phyloP scores from a whole-genome alignment of 1,140 invertebrate species.

The Eumaeus atala region DNA sequence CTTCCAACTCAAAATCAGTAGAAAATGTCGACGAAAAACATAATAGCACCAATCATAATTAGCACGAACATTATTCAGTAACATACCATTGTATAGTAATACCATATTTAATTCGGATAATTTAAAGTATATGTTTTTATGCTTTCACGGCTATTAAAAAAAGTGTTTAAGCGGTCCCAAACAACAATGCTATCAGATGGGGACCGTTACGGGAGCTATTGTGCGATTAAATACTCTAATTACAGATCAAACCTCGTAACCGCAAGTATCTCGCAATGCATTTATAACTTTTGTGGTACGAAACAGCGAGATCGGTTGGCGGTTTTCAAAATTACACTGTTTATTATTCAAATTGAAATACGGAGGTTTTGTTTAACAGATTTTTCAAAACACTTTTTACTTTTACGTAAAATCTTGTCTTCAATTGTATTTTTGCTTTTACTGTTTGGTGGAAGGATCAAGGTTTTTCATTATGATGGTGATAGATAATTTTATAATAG shows the following conservation, averaged over 20 bases:
- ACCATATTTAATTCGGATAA: slow-evolving; percentile 30
- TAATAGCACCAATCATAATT: background rate
- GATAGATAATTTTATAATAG: no score
- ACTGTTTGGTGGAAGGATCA: no score
- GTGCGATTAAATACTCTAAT: slow-evolving; percentile 63
- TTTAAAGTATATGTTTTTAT: slow-evolving; percentile 37
- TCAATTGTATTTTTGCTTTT: no score
- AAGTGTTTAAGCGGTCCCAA: slow-evolving; percentile 36
- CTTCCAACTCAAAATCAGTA: no score
- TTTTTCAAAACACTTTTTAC: slow-evolving; percentile 5
- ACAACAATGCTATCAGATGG: slow-evolving; percentile 50
- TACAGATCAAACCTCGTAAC: slow-evolving; percentile 61
- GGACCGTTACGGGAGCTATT: slow-evolving; percentile 58
- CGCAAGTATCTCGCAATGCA: slow-evolving; percentile 57
- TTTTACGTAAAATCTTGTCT: no score
- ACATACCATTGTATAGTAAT: slow-evolving; percentile 13
- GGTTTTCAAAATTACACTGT: slow-evolving; percentile 53
- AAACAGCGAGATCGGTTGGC: slow-evolving; percentile 42
- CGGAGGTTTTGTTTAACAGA: slow-evolving; percentile 17
- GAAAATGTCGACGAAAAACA: no score
- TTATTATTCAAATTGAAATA: slow-evolving; percentile 30
- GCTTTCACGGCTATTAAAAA: slow-evolving; percentile 41
- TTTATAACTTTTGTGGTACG: slow-evolving; percentile 52
- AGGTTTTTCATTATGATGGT: no score
- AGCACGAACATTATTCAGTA: slow-evolving; percentile 15